Evolutionary conservation across 2,888 invertebrate genomes (phyloP), one percentile per base, ranked within the genome.

Genomic region (Nebria salina): DNA sequence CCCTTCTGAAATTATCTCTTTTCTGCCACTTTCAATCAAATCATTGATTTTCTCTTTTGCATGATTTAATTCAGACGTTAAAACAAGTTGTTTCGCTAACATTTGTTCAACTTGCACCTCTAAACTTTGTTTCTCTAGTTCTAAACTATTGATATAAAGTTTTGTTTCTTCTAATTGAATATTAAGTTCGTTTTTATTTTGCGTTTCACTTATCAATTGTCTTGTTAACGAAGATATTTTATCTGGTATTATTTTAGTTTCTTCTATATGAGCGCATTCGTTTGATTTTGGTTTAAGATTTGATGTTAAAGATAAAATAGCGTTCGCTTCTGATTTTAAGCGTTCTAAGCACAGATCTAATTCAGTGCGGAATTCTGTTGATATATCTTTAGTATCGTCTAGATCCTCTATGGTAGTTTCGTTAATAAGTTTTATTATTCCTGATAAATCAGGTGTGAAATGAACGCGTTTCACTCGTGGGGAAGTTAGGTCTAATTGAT

Each of bases 391-490:
- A 79, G 89, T 87, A 6, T 89, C 87, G 80, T 91, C 92, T 13
- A 93, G 88, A 85, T 91, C 92, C 72, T 90, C 91, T 64, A 91
- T 88, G 11, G 93, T 88, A 34, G 91, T 90, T 11, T 92, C 92
- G 82, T 94, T 94, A 72, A 94, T 91, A 75, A 92, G 91, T 78
- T 91, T 91, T 81, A 92, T 89, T 83, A 92, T 89, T 76, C 90
- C 91, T 84, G 89, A 90, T 68, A 94, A 91, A 86, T 94, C 93
- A 0, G 95, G 95, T 15, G 94, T 93, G 85, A 95, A 93, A 86
- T 94, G 95, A 68, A 95, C 92, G 84, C 92, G 91, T 83, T 91
- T 92, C 54, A 89, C 85, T 26, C 85, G 86, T 54, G 83, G 75
- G 15, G 82, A 78, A 65, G 84, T 80, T 65, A 83, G 72, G 15